phyloP scores from a whole-genome alignment of 2,113 vertebrate species.

The Amphilophus citrinellus region DNA sequence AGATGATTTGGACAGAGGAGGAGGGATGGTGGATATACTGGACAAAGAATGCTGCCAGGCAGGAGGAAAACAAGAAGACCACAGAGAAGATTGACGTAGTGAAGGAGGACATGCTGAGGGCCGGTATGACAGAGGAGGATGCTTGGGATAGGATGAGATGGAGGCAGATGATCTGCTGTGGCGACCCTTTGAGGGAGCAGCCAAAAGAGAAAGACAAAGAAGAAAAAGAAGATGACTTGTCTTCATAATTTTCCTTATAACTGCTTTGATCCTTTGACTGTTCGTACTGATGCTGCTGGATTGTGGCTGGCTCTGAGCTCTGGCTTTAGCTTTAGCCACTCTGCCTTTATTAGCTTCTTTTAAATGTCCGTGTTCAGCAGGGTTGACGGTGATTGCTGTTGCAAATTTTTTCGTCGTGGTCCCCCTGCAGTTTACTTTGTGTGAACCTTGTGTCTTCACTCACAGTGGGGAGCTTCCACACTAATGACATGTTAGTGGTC shows the following conservation, averaged over 20 bases:
- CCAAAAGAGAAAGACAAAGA: neutral
- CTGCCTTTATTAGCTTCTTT: neutral
- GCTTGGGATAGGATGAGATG: constrained; percentile 1
- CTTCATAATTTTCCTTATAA: neutral
- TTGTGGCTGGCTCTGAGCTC: neutral
- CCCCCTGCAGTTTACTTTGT: neutral
- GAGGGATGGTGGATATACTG: neutral
- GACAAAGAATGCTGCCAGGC: neutral
- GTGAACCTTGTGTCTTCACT: neutral
- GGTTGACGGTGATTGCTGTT: neutral
- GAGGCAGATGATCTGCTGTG: neutral
- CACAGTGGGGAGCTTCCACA: neutral
- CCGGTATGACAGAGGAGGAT: neutral
- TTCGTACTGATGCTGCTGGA: neutral
- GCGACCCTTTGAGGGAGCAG: neutral
- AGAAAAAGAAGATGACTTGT: neutral
- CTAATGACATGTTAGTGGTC: neutral
- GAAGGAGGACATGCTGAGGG: constrained; percentile 7
- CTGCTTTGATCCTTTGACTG: neutral
- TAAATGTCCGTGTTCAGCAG: neutral
- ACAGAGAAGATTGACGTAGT: neutral
- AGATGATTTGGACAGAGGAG: neutral
- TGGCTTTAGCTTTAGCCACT: neutral
- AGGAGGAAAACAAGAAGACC: neutral
- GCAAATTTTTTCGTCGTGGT: neutral